These are phyloP conservation scores for Idaea dimidiata DNA, from an alignment of 2,888 invertebrate species.

Conservation along the genomic window DNA sequence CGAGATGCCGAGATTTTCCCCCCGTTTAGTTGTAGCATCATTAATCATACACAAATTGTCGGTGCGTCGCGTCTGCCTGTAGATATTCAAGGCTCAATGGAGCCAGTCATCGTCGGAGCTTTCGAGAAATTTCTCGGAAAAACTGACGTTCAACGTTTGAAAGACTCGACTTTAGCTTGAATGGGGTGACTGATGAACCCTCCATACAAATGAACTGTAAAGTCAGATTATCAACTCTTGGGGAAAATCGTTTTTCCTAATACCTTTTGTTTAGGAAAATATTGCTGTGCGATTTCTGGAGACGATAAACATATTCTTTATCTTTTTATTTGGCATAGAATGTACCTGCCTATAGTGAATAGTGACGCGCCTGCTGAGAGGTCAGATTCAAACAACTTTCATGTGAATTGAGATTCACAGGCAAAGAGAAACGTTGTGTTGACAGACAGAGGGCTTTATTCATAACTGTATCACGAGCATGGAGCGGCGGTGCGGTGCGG, in stretches of 20 bases:
- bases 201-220: slow-evolving; percentile 26
- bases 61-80: slow-evolving; percentile 33
- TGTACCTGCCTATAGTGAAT: neutral
- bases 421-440: neutral
- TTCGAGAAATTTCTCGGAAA: slow-evolving; percentile 45
- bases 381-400: neutral
- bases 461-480: neutral
- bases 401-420: neutral
- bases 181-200: slow-evolving; percentile 39
- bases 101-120: slow-evolving; percentile 60
- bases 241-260: neutral
- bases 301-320: neutral
- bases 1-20: slow-evolving; percentile 39
- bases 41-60: slow-evolving; percentile 67
- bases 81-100: slow-evolving; percentile 58
- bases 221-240: slow-evolving; percentile 23
- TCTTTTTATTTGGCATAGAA: neutral
- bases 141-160: slow-evolving; percentile 38
- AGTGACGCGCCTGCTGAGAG: neutral
- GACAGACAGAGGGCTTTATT: neutral
- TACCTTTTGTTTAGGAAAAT: neutral
- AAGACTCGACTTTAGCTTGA: slow-evolving; percentile 33
- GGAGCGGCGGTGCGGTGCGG: neutral
- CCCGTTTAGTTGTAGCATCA: slow-evolving; percentile 34
- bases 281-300: neutral